A percentile compares a stretch with the other conserved stretches of the same genome.
Evolutionary conservation across 2,797 vertebrate species (phyloP).

Genomic region (Bufotes viridis): DNA sequence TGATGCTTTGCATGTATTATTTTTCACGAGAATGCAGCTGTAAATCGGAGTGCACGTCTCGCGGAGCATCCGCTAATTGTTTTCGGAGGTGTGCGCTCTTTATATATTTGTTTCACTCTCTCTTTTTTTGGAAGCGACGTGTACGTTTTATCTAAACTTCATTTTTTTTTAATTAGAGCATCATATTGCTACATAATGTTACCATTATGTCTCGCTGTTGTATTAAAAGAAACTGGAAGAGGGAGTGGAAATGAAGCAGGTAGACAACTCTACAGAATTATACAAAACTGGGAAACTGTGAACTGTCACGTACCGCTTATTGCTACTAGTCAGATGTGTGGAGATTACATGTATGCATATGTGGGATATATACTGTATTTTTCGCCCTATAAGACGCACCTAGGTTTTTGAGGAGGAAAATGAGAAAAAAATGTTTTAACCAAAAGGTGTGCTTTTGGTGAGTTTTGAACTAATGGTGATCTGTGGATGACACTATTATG

Average conservation of each 20-base stretch:
- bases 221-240: constrained; percentile 1
- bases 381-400: too few relatives aligned
- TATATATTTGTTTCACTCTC: neutral
- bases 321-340: neutral
- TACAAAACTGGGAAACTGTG: too few relatives aligned
- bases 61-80: constrained; percentile 54
- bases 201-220: neutral
- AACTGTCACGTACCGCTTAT: neutral
- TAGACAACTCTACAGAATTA: neutral
- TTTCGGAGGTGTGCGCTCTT: neutral
- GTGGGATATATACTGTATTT: too few relatives aligned
- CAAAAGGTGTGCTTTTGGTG: too few relatives aligned
- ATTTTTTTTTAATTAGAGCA: neutral
- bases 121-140: neutral
- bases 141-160: neutral
- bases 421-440: too few relatives aligned
- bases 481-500: too few relatives aligned
- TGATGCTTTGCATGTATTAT: constrained; percentile 66
- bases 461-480: too few relatives aligned
- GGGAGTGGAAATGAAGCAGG: neutral
- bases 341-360: neutral
- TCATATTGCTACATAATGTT: neutral
- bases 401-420: too few relatives aligned
- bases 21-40: constrained; percentile 60
- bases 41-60: constrained; percentile 56